Conservation (phyloP, 2,888 invertebrate species). For the Asteroscopus sphinx region DNA sequence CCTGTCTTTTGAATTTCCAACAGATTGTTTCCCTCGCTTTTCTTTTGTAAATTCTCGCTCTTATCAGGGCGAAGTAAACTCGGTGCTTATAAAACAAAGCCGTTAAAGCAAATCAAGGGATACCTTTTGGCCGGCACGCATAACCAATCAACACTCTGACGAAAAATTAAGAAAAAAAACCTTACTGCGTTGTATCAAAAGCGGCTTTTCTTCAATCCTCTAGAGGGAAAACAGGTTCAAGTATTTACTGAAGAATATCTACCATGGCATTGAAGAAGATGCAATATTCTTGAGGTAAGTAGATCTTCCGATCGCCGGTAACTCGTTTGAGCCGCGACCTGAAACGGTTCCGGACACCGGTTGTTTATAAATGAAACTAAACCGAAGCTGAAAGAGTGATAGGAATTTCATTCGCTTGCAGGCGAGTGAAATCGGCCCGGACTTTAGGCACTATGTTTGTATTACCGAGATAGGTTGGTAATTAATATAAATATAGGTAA, state of each 20-base stretch:
- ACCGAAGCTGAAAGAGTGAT: constrained; percentile 7
- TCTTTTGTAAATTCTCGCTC: constrained; percentile 11
- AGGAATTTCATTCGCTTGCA: constrained; percentile 22
- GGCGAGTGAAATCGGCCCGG: neutral
- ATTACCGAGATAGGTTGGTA: too few relatives aligned
- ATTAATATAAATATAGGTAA: too few relatives aligned
- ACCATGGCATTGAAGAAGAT: constrained; percentile 25
- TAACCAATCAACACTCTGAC: neutral
- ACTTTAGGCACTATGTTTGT: too few relatives aligned
- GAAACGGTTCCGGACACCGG: constrained; percentile 38
- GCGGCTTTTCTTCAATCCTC: neutral
- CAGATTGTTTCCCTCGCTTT: constrained; percentile 15
- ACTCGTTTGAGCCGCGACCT: constrained; percentile 33
- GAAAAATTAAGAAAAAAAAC: neutral
- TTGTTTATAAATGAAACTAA: constrained; percentile 45
- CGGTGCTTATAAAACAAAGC: neutral
- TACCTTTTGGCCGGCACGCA: neutral
- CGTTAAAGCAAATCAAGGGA: neutral
- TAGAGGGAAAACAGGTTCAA: constrained; percentile 10
- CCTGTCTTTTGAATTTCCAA: constrained; percentile 18
- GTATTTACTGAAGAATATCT: constrained; percentile 26
- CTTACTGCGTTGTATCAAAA: neutral
- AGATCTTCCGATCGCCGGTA: constrained; percentile 53
- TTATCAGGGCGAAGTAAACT: constrained; percentile 3
- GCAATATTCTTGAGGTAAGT: constrained; percentile 48